These are phyloP conservation scores for Corydoras sp. DNA, from an alignment of 2,113 vertebrate genomes.

Conservation along the genomic window DNA sequence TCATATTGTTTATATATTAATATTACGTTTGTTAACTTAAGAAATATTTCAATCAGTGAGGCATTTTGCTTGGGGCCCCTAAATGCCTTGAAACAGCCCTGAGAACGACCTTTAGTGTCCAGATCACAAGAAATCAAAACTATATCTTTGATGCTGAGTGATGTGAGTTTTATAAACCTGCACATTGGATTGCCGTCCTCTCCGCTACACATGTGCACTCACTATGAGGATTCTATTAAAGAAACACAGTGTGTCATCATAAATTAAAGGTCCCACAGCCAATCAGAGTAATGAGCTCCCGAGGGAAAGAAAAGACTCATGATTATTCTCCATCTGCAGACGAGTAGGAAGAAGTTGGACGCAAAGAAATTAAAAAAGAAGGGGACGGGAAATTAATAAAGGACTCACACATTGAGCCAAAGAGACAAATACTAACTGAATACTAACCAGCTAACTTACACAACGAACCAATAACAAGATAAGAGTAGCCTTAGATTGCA, in stretches of 20 bases:
- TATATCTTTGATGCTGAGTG: no score
- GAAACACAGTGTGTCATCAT: constrained; percentile 17
- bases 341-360: constrained; percentile 22
- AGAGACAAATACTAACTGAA: neutral
- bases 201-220: neutral
- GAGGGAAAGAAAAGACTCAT: constrained; percentile 17
- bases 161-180: no score
- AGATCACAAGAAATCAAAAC: no score
- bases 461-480: no score
- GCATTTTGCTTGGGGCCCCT: no score
- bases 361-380: neutral
- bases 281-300: constrained; percentile 22
- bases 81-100: no score
- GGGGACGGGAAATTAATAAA: neutral
- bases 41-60: no score
- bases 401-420: neutral
- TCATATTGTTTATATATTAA: no score
- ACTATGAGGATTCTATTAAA: constrained; percentile 8
- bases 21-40: no score
- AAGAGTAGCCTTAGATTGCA: no score
- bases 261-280: constrained; percentile 11
- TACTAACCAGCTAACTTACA: neutral
- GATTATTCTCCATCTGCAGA: constrained; percentile 1
- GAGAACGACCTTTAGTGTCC: no score
- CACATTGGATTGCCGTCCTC: no score